phyloP scores from a whole-genome alignment of 2,113 vertebrate species.

The Gambusia holbrooki region DNA sequence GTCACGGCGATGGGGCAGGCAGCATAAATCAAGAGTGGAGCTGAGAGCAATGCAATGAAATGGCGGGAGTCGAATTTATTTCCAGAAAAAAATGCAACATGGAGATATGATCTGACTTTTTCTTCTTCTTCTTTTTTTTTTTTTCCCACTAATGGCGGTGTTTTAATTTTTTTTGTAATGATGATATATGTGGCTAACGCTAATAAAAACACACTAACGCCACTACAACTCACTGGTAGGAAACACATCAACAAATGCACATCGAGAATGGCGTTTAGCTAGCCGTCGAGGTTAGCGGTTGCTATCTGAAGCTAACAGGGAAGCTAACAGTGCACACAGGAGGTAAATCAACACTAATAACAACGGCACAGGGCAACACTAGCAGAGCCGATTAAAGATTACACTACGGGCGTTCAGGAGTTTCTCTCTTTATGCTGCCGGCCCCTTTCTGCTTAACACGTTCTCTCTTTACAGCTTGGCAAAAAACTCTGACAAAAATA shows the following conservation, averaged over 20 bases:
- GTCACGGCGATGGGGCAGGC: constrained; percentile 81
- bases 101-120: constrained; percentile 60
- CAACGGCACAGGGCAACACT: constrained; percentile 75
- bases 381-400: constrained; percentile 69
- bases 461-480: constrained; percentile 81
- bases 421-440: constrained; percentile 83
- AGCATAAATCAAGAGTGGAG: constrained; percentile 85
- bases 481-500: constrained; percentile 83
- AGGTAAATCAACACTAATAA: constrained; percentile 76
- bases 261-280: constrained; percentile 50
- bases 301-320: constrained; percentile 56
- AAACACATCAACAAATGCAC: constrained; percentile 70
- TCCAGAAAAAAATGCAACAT: constrained; percentile 45
- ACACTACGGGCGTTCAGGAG: constrained; percentile 72
- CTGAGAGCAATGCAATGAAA: constrained; percentile 75
- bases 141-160: too few species aligned
- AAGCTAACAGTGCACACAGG: constrained; percentile 72
- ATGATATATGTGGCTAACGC: constrained; percentile 70
- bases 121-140: constrained; percentile 16
- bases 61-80: constrained; percentile 63
- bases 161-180: constrained; percentile 1
- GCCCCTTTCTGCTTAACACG: constrained; percentile 80
- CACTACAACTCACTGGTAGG: constrained; percentile 67
- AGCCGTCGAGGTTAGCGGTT: constrained; percentile 57
- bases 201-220: constrained; percentile 68